Evolutionary conservation across 2,113 vertebrate genomes (phyloP), one percentile per base, ranked within the genome.

Genomic region (Larimichthys polyactis): DNA sequence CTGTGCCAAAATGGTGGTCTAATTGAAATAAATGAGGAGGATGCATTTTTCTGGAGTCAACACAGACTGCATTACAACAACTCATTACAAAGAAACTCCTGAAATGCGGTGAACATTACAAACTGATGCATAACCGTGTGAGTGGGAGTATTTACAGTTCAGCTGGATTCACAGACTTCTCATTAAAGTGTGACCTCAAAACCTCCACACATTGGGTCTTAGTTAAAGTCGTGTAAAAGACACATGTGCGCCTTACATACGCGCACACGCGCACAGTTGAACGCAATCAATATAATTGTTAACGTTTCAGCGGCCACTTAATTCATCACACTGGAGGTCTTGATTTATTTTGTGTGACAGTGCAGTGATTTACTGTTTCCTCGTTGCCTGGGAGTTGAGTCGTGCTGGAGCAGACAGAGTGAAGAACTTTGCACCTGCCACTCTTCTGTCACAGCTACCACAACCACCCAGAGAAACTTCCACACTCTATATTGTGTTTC

Each of bases 261-360:
- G 43, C 17, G 43, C 22, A 63, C 44, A 57, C 54, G 57, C 44
- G 55, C 54, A 62, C 54, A 69, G 48, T 67, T 32, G 6, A 44
- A 54, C 54, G 63, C 55, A 81, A 43, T 83, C 78, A 43, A 20
- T 79, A 36, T 72, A 82, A 84, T 74, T 74, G 69, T 64, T 43
- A 68, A 75, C 52, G 14, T 81, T 75, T 85, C 72, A 68, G 48
- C 57, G 36, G 51, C 52, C 70, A 62, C 29, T 90, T 84, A 62
- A 81, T 84, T 79, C 5, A 48, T 89, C 68, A 81, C 77, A 32
- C 46, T 40, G 49, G 11, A 69, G 78, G 63, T 29, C 51, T 84
- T 60, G 65, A 85, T 87, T 82, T 75, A 83, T 87, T 86, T 75
- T 29, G 36, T 76, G 85, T 51, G 58, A 79, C 71, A 80, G 62